Evolutionary conservation across 1,140 invertebrate genomes (phyloP).

Genomic region (Anadara kagoshimensis): DNA sequence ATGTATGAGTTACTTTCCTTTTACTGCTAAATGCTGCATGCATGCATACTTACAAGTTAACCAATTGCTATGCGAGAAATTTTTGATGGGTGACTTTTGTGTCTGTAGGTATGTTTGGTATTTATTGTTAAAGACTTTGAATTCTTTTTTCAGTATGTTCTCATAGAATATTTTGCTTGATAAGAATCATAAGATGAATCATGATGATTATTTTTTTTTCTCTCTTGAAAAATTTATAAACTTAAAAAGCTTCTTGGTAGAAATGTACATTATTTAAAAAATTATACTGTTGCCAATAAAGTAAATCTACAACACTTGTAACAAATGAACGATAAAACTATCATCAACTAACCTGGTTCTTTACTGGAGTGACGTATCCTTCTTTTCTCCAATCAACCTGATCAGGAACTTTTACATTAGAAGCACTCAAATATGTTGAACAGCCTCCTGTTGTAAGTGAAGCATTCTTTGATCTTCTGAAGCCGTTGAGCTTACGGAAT

Average conservation of each 20-base stretch:
- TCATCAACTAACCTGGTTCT: constrained; percentile 71
- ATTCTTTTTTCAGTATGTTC: no score
- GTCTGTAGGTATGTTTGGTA: no score
- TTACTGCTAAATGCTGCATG: no score
- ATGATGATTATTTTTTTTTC: background rate
- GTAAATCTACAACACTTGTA: background rate
- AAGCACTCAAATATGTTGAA: constrained; percentile 30
- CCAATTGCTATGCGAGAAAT: no score
- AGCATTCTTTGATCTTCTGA: constrained; percentile 22
- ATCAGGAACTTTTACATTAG: constrained; percentile 39
- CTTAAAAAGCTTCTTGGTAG: background rate
- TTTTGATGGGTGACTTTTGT: no score
- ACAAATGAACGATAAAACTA: background rate
- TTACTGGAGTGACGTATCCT: constrained; percentile 74
- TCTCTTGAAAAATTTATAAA: background rate
- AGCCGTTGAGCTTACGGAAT: constrained; percentile 47
- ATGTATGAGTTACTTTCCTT: no score
- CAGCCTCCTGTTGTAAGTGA: constrained; percentile 13
- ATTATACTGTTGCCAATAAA: background rate
- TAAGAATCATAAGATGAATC: no score
- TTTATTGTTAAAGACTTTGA: no score
- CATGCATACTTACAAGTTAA: no score
- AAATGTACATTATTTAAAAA: background rate
- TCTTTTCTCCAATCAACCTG: constrained; percentile 74
- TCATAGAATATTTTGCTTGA: no score